Evolutionary conservation across 2,113 vertebrate species (phyloP), one percentile per base, ranked within the genome.

Genomic region (Strigops habroptila): DNA sequence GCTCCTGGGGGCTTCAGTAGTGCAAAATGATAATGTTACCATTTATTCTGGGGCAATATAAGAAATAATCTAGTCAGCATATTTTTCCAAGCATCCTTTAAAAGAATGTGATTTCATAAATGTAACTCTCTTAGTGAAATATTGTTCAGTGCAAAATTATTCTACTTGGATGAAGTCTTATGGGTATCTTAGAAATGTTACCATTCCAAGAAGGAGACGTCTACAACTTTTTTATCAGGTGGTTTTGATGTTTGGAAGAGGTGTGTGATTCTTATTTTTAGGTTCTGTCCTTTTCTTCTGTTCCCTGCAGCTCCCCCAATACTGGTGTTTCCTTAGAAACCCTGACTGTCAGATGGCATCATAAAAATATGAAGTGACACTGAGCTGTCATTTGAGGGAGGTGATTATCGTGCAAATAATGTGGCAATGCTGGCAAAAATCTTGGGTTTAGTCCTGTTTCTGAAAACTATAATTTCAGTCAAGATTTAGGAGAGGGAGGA

Each of bases 261-360:
- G 93, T 48, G 3, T 60, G 60, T 67, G 88, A 83, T 39, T 23
- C 68, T 86, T 96, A 93, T 96, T 97, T 96, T 96, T 93, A 91
- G 91, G 46, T 55, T 90, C 71, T 86, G 74, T 85, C 84, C 83
- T 97, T 96, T 87, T 57, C 89, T 63, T 69, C 33, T 11, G 1
- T 76, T 80, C 60, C 82, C 62, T 83, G 24, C 68, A 94, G 80
- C 92, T 96, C 60, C 92, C 80, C 95, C 82, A 81, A 35, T 80
- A 27, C 60, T 2, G 39, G 88, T 94, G 95, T 96, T 95, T 94
- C 90, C 89, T 82, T 91, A 95, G 92, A 96, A 95, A 94, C 76
- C 71, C 41, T 49, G 78, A 16, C 82, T 93, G 88, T 75, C 90
- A 94, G 76, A 63, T 74, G 76, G 55, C 59, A 79, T 85, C 76